Evolutionary conservation across 2,888 invertebrate genomes (phyloP).

Genomic region (Agrochola macilenta): DNA sequence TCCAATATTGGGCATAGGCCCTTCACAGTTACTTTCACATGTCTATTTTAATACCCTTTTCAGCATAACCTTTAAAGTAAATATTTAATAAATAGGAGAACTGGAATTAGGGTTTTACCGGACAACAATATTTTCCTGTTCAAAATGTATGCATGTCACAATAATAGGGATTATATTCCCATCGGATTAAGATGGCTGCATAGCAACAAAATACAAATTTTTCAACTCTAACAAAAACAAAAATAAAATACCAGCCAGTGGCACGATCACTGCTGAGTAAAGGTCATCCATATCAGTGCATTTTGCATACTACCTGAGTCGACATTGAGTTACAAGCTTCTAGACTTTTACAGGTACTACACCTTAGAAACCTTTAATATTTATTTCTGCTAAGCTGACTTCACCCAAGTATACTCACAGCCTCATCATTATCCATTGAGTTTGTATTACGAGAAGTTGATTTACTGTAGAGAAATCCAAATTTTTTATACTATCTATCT

Average conservation of each 20-base stretch:
- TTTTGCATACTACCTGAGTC: not conserved
- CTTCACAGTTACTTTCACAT: not conserved
- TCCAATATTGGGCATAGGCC: not conserved
- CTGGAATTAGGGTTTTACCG: constrained; percentile 20
- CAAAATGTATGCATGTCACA: constrained; percentile 22
- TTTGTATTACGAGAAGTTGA: not conserved
- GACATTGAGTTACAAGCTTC: not conserved
- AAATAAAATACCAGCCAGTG: no score
- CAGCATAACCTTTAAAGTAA: constrained; percentile 12
- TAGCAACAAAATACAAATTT: not conserved
- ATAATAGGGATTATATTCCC: not conserved
- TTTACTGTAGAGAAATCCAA: not conserved
- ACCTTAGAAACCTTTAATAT: not conserved
- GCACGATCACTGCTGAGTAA: not conserved
- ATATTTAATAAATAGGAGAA: not conserved
- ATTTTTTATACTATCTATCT: no score
- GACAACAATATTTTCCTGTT: constrained; percentile 42
- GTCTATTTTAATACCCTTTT: not conserved
- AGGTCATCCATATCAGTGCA: no score
- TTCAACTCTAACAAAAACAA: not conserved
- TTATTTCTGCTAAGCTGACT: not conserved
- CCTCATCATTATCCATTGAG: not conserved
- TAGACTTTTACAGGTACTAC: not conserved
- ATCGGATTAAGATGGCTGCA: not conserved
- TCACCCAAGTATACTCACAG: not conserved